Base-by-base conservation (phyloP, 2,113 vertebrate genomes). In the Pseudolaguvia tuberculata region DNA sequence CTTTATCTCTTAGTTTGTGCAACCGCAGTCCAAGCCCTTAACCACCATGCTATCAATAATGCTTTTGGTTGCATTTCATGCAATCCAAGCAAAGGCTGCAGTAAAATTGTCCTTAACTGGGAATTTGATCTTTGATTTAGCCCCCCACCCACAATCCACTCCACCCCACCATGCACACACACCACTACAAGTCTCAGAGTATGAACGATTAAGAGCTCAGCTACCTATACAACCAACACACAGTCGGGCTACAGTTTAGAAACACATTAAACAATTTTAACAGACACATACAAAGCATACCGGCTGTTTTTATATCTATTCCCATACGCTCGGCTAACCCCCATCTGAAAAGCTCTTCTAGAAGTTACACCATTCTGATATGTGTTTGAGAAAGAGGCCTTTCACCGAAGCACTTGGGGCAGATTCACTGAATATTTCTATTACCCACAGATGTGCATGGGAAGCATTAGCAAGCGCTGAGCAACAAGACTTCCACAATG, bases 401-500 rank as follows among this genome's bases (percentile, higher is more conserved):
- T 77, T 65, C 57, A 77, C 65, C 48, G 62, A 55, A 56, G 31
- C 39, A 45, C 75, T 77, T 52, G 17, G 58, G 23, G 17, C 52
- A 48, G 52, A 72, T 63, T 70, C 67, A 58, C 76, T 58, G 29
- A 80, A 72, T 51, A 73, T 56, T 55, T 73, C 31, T 65, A 70
- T 77, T 63, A 56, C 21, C 52, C 31, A 62, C 77, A 69, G 63
- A 51, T 23, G 25, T 59, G 61, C 55, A 63, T 61, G 63, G 29
- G 42, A 75, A 67, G 65, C 51, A 48, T 65, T 52, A 58, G 51
- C 14, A 42, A 42, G 6, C 31, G n/a, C n/a, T n/a, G 1, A 42
- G 9, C 39, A 42, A 77, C 69, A 35, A 55, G 76, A 78, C 51
- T 78, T 78, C 53, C 42, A 81, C 72, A 68, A 62, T 65, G 78